These are phyloP conservation scores for Epizoanthus fatuus DNA, from an alignment of 92 coral and sea anemone genomes.

Conservation along the genomic window DNA sequence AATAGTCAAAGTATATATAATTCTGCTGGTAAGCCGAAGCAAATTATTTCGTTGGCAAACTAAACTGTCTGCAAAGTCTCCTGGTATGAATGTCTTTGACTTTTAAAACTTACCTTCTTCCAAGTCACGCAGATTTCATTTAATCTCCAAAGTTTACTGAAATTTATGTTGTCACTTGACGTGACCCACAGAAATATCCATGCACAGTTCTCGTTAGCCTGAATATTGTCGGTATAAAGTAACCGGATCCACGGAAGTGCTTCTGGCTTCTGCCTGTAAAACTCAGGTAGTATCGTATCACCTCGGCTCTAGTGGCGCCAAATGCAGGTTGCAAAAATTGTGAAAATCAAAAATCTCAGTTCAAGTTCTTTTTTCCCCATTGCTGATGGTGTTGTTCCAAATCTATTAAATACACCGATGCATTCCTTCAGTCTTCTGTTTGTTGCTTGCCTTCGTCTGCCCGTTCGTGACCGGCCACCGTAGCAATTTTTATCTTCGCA, in stretches of 20 bases:
- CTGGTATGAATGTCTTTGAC: too few species aligned
- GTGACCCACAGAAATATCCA: too few species aligned
- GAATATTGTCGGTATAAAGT: too few species aligned
- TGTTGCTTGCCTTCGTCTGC: background rate
- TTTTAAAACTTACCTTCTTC: too few species aligned
- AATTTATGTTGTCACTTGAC: too few species aligned
- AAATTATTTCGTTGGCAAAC: conserved; percentile 19
- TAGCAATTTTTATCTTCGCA: conserved; percentile 20
- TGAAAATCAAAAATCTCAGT: background rate
- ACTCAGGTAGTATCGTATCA: background rate
- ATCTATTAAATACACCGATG: background rate
- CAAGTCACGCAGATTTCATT: background rate
- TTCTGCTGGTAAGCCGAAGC: too few species aligned
- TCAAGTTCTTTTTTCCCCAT: background rate
- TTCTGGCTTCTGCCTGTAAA: background rate
- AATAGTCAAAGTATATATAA: background rate
- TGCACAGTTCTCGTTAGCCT: too few species aligned
- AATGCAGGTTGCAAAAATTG: background rate
- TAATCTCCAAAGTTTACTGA: too few species aligned
- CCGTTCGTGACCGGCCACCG: too few species aligned
- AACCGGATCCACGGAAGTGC: too few species aligned
- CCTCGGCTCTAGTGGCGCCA: background rate
- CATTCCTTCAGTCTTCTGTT: background rate
- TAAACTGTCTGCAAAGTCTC: background rate
- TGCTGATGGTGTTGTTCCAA: background rate